Conservation (phyloP, 1,140 invertebrate species). For the Drosophila sucinea region DNA sequence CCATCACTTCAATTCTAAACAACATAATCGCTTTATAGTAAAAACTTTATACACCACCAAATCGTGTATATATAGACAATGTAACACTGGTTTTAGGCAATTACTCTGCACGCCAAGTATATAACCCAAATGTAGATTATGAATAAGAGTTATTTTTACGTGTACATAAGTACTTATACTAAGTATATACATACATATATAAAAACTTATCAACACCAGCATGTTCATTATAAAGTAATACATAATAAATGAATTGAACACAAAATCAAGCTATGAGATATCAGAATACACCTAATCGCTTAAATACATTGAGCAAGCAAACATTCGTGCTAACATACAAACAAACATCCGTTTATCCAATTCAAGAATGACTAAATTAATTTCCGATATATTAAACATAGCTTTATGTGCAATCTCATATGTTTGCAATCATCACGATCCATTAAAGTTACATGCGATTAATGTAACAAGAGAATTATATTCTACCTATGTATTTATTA, state of each 20-base stretch:
- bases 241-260: background rate
- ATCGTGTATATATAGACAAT: conserved; percentile 16
- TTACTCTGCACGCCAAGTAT: background rate
- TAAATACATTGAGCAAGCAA: conserved; percentile 10
- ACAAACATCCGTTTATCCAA: background rate
- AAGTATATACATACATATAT: background rate
- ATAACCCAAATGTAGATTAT: background rate
- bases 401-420: background rate
- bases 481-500: conserved; percentile 39
- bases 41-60: background rate
- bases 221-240: background rate
- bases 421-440: background rate
- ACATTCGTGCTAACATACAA: conserved; percentile 15
- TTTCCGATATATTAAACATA: background rate
- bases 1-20: conserved; percentile 40
- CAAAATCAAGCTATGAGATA: background rate
- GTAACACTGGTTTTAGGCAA: background rate
- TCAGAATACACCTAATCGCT: background rate
- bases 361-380: background rate
- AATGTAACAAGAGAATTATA: conserved; percentile 32
- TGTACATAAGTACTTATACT: background rate
- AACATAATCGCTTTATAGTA: conserved; percentile 24
- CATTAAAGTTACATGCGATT: background rate
- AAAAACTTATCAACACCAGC: background rate
- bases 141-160: background rate